These are phyloP conservation scores for Watersipora subatra DNA, from an alignment of 1,140 invertebrate species.

Conservation along the genomic window DNA sequence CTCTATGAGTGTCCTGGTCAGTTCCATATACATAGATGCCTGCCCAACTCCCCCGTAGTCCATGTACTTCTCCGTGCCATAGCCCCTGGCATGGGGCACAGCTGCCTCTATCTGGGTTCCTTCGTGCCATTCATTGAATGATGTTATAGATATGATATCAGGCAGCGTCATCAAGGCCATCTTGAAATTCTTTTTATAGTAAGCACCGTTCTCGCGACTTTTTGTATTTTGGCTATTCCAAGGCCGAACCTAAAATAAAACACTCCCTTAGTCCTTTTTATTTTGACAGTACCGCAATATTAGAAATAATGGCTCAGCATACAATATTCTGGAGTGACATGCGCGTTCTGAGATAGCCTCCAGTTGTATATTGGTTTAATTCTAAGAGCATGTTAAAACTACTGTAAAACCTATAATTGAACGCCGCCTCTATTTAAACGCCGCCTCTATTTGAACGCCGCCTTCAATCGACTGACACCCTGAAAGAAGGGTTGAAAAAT, in stretches of 20 bases:
- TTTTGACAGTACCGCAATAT: too few relatives aligned
- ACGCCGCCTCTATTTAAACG: too few relatives aligned
- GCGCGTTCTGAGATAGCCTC: too few relatives aligned
- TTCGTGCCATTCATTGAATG: constrained; percentile 48
- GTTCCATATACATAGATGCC: constrained; percentile 29
- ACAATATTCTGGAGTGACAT: too few relatives aligned
- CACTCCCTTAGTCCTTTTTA: too few relatives aligned
- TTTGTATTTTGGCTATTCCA: constrained; percentile 42
- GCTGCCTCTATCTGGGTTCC: constrained; percentile 46
- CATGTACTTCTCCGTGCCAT: constrained; percentile 24
- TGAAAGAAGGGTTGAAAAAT: too few relatives aligned
- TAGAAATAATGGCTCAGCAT: too few relatives aligned
- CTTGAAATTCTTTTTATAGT: constrained; percentile 37
- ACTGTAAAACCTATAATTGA: too few relatives aligned
- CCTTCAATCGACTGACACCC: too few relatives aligned
- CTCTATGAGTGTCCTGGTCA: constrained; percentile 17
- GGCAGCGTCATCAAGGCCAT: constrained; percentile 30
- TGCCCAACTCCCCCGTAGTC: constrained; percentile 26
- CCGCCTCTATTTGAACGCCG: too few relatives aligned
- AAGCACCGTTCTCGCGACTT: constrained; percentile 35
- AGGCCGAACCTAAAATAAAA: constrained; percentile 35
- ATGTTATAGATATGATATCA: constrained; percentile 40
- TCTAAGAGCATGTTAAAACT: too few relatives aligned
- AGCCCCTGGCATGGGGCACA: constrained; percentile 21
- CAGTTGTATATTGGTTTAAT: too few relatives aligned